phyloP scores from a whole-genome alignment of 2,113 vertebrate genomes.

The Tricholaema leucomelas region DNA sequence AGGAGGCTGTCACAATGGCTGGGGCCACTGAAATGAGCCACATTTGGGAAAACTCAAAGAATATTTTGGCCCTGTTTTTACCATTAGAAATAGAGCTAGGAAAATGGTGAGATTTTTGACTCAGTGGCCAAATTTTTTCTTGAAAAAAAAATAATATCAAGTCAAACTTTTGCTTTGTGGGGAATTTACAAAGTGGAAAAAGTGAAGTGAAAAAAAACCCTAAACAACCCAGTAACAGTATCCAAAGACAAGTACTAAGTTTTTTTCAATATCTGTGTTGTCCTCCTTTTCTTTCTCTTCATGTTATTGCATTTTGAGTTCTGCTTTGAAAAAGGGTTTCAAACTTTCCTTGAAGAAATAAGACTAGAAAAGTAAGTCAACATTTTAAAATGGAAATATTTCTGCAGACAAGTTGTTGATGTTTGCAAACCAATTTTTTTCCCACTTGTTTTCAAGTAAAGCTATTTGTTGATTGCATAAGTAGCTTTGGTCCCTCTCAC shows the following conservation, averaged over 20 bases:
- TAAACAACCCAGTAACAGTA: neutral
- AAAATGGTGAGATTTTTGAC: neutral
- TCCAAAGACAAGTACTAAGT: neutral
- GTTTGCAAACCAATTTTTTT: neutral
- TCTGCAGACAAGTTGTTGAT: neutral
- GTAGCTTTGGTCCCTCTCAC: neutral
- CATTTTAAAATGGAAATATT: conserved; percentile 9
- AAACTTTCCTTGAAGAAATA: conserved; percentile 17
- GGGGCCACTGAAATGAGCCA: neutral
- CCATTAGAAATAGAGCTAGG: neutral
- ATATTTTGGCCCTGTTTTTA: neutral
- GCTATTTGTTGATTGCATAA: neutral
- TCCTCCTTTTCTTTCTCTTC: neutral
- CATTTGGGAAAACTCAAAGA: neutral
- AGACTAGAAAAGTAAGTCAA: neutral
- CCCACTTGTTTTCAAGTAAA: conserved; percentile 1
- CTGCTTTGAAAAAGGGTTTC: neutral
- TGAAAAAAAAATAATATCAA: neutral
- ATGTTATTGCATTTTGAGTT: neutral
- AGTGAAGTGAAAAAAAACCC: neutral
- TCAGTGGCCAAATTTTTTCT: neutral
- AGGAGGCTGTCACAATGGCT: neutral
- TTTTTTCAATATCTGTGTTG: neutral
- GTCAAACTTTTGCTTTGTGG: neutral
- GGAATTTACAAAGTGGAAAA: neutral